A percentile compares a stretch with the other conserved stretches of the same genome.
Evolutionary conservation across 2,113 vertebrate genomes (phyloP).

Genomic region (Pelusios castaneus): DNA sequence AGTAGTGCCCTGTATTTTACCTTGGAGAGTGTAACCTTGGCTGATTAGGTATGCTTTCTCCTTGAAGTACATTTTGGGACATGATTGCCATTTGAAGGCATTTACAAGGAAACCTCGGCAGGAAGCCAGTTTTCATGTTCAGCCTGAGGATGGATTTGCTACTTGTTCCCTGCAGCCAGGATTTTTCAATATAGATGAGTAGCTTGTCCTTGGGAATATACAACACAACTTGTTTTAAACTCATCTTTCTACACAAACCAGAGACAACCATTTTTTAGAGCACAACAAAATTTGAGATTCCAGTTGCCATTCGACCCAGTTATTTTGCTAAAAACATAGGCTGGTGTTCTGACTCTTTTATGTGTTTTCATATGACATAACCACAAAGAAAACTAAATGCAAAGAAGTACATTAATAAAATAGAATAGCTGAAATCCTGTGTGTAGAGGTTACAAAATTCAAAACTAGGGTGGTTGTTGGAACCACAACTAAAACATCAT

Average conservation of each 20-base stretch:
- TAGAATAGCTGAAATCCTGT: rapidly evolving
- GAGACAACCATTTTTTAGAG: neutral
- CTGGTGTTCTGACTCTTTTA: neutral
- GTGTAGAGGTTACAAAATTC: rapidly evolving
- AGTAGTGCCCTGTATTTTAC: conserved; percentile 58
- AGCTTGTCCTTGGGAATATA: neutral
- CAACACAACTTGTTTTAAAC: neutral
- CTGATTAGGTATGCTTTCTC: conserved; percentile 27
- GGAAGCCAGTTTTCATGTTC: conserved; percentile 48
- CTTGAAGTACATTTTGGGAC: rapidly evolving
- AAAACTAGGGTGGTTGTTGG: neutral
- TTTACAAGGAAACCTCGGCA: conserved; percentile 57
- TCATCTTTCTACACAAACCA: rapidly evolving
- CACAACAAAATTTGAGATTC: rapidly evolving
- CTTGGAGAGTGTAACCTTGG: neutral
- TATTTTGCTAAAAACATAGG: neutral
- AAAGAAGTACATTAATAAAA: neutral
- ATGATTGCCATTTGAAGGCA: conserved; percentile 69
- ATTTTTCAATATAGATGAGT: neutral
- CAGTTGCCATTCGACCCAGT: neutral
- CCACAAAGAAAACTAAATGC: neutral
- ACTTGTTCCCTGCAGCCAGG: neutral
- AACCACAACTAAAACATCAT: neutral
- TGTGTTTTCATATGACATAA: neutral
- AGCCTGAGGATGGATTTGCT: neutral